Evolutionary conservation across 2,888 invertebrate species (phyloP).

Genomic region (Clistopyga incitator): DNA sequence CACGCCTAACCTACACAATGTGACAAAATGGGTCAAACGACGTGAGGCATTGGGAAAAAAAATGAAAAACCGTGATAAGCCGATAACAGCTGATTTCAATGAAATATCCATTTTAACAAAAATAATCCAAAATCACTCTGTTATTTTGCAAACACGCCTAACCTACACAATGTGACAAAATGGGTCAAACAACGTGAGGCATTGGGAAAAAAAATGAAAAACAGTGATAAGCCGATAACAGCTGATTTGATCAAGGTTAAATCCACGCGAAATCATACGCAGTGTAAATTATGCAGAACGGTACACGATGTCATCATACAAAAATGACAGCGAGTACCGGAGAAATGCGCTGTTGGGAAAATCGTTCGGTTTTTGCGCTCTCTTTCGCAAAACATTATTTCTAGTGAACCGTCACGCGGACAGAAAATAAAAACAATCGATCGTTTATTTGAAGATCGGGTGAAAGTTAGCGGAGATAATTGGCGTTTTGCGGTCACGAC

Average conservation of each 20-base stretch:
- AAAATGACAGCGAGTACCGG: slow-evolving; percentile 11
- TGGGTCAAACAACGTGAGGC: not conserved
- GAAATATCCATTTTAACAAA: too few relatives aligned
- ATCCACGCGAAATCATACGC: not conserved
- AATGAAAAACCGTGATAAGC: too few relatives aligned
- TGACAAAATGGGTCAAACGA: too few relatives aligned
- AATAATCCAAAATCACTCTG: not conserved
- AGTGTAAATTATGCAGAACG: not conserved
- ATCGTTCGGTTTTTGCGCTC: not conserved
- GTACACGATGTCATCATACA: slow-evolving; percentile 6
- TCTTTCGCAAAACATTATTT: not conserved
- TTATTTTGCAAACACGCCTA: slow-evolving; percentile 4
- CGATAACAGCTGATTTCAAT: too few relatives aligned
- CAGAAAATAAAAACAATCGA: not conserved
- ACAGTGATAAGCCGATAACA: not conserved
- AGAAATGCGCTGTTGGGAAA: slow-evolving; percentile 6
- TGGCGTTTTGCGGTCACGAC: not conserved
- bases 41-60: too few relatives aligned
- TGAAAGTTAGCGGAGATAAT: slow-evolving; percentile 7
- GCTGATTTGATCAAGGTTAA: not conserved
- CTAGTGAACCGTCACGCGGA: too few relatives aligned
- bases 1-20: too few relatives aligned
- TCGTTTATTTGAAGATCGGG: not conserved
- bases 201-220: not conserved
- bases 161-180: slow-evolving; percentile 24